Conservation (phyloP, 2,797 vertebrate species). For the Neoniphon sammara region DNA sequence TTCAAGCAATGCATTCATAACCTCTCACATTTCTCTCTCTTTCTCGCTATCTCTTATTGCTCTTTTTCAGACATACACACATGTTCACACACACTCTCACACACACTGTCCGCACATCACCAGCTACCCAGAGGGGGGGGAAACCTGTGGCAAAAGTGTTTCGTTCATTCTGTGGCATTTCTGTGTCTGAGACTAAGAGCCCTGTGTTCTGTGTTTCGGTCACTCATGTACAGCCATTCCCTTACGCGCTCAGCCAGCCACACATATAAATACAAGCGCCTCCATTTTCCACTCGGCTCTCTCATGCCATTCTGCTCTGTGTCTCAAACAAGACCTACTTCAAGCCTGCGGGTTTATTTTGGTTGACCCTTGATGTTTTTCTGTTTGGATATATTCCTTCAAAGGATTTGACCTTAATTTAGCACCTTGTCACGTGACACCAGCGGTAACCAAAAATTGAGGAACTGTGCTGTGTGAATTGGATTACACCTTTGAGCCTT, state of each 20-base stretch:
- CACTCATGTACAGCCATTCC: conserved; percentile 61
- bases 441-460: conserved; percentile 36
- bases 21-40: conserved; percentile 27
- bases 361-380: conserved; percentile 67
- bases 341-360: conserved; percentile 75
- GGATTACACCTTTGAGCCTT: conserved; percentile 3
- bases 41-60: background rate
- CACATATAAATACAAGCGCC: conserved; percentile 68
- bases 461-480: conserved; percentile 52
- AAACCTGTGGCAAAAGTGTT: conserved; percentile 51
- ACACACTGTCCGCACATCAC: conserved; percentile 36
- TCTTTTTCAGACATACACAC: conserved; percentile 1
- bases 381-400: conserved; percentile 74
- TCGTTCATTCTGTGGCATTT: conserved; percentile 66
- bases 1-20: conserved; percentile 18
- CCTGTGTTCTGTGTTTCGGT: conserved; percentile 74
- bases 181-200: conserved; percentile 71
- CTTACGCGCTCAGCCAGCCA: conserved; percentile 58
- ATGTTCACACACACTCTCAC: conserved; percentile 40
- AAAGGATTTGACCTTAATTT: conserved; percentile 76
- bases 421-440: conserved; percentile 70
- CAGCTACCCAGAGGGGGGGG: conserved; percentile 33
- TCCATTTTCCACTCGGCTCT: conserved; percentile 72
- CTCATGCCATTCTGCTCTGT: conserved; percentile 65
- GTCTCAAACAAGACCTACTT: conserved; percentile 73